phyloP scores from a whole-genome alignment of 1,140 invertebrate genomes.

The Marisa cornuarietis region DNA sequence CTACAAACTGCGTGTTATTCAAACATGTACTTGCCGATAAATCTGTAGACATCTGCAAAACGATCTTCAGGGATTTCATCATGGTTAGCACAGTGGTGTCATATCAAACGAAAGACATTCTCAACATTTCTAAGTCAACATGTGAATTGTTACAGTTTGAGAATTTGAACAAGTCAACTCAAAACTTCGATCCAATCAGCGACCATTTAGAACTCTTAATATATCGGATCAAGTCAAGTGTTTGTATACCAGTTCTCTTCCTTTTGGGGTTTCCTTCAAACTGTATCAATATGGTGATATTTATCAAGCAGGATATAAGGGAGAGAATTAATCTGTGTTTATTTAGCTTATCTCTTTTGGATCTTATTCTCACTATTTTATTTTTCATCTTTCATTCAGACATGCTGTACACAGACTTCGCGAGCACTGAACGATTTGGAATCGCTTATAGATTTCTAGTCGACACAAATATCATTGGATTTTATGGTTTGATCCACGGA shows the following conservation, averaged over 20 bases:
- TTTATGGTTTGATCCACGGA: background rate
- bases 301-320: background rate
- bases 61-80: too few relatives aligned
- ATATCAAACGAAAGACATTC: too few relatives aligned
- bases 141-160: too few relatives aligned
- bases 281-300: background rate
- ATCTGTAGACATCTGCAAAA: too few relatives aligned
- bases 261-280: background rate
- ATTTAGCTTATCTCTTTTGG: background rate
- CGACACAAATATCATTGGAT: background rate
- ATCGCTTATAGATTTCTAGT: background rate
- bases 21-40: too few relatives aligned
- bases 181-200: background rate
- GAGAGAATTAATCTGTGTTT: conserved; percentile 10
- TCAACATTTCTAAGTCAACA: too few relatives aligned
- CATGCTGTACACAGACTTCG: background rate
- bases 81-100: too few relatives aligned
- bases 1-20: too few relatives aligned
- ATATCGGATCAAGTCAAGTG: background rate
- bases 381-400: background rate
- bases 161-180: too few relatives aligned
- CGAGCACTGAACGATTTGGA: background rate
- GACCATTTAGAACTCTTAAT: background rate
- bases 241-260: background rate
- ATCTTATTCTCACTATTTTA: background rate